phyloP scores from a whole-genome alignment of 1,140 invertebrate genomes.

The Drosophila erecta region DNA sequence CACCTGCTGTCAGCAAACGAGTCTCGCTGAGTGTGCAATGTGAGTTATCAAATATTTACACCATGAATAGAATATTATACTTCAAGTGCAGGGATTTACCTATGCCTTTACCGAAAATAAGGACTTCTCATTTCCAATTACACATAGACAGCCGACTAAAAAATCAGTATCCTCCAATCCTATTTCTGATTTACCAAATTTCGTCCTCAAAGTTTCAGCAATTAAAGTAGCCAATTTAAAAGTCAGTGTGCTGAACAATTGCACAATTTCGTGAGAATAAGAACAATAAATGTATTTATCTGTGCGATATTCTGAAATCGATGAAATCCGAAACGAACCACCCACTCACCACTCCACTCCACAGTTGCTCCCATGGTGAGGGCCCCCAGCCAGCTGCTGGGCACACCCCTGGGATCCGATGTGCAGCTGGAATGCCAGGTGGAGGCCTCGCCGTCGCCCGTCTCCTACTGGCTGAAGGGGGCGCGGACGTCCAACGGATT shows the following conservation, averaged over 20 bases:
- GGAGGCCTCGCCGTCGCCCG: constrained; percentile 92
- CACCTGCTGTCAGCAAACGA: constrained; percentile 94
- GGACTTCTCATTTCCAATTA: too few species aligned
- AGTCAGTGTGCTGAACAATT: not conserved
- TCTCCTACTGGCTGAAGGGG: constrained; percentile 94
- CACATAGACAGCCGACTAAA: too few species aligned
- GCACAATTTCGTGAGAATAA: not conserved
- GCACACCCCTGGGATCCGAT: constrained; percentile 91
- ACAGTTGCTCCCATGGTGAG: constrained; percentile 93
- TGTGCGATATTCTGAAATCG: not conserved
- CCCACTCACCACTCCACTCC: not conserved
- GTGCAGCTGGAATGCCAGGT: constrained; percentile 93
- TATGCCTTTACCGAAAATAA: too few species aligned
- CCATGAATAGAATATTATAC: too few species aligned
- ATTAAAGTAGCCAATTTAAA: not conserved
- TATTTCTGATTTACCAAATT: too few species aligned
- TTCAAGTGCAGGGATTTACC: not conserved
- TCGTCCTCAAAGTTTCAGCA: not conserved
- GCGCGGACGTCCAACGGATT: constrained; percentile 85
- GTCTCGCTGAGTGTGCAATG: constrained; percentile 94
- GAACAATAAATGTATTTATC: not conserved
- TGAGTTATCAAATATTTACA: constrained; percentile 86
- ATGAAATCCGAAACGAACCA: constrained; percentile 1
- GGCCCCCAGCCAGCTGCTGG: constrained; percentile 92
- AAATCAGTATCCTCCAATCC: too few species aligned